Evolutionary conservation across 2,113 vertebrate genomes (phyloP), one percentile per base, ranked within the genome.

Genomic region (Psittacula cyanocephala): DNA sequence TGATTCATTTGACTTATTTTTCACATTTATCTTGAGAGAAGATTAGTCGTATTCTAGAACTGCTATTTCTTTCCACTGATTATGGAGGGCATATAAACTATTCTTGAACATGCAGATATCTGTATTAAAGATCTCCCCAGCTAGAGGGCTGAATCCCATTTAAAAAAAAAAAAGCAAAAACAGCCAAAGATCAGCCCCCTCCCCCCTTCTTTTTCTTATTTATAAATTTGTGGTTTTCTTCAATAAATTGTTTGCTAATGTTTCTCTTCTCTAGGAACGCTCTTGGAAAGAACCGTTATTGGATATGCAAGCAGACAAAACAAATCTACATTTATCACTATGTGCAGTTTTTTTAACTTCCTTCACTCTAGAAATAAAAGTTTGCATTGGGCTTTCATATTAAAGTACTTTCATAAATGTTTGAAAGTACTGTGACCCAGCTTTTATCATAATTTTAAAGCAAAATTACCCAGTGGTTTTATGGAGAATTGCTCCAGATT

Each of bases 131-230:
- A n/a, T 44, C 17, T 91, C 19, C 67, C 50, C 72, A 57, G 5
- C 35, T 39, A 50, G 6, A 75, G 6, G 15, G 11, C 5, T 28
- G 19, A 68, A 55, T 47, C 20, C 29, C 19, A 71, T 46, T 9
- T 3, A 35, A 46, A n/a, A 59, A 15, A 39, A 22, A 35, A 33
- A 44, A 75, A 6, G 7, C 14, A 43, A 52, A 8, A 50, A n/a
- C 13, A 67, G n/a, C 7, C 17, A 44, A 14, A 50, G 72, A 60
- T 5, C 44, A 52, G 1, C 1, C 1, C 6, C 2, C 11, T 31
- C 3, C 59, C 7, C 6, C 35, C 37, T 89, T 89, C 5, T 9
- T 79, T 89, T 75, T 4, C 27, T 55, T 77, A 37, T 79, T 76
- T 24, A 39, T 50, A 46, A 43, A 55, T 60, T 52, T 59, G 9